Percentiles rank a stretch among this genome's conserved stretches.
Evolutionary conservation across 2,888 invertebrate genomes (phyloP).

Genomic region (Augochlorella aurata): DNA sequence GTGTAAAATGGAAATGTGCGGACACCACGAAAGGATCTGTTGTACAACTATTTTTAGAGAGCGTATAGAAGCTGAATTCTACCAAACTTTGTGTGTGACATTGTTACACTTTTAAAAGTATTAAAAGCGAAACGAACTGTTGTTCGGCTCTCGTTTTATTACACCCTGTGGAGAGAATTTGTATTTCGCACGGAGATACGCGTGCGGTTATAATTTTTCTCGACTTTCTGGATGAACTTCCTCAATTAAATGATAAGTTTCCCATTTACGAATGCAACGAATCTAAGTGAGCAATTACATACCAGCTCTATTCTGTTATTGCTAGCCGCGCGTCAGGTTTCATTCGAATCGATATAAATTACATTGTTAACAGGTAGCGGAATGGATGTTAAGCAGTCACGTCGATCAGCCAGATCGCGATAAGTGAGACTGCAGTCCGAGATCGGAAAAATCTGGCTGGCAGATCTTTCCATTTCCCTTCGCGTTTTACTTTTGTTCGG

Average conservation of each 20-base stretch:
- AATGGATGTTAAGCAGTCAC: slow-evolving; percentile 9
- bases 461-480: background rate
- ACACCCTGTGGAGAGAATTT: too few species aligned
- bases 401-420: slow-evolving; percentile 24
- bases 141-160: too few species aligned
- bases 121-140: too few species aligned
- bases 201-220: too few species aligned
- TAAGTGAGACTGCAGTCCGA: slow-evolving; percentile 35
- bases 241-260: background rate
- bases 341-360: slow-evolving; percentile 12
- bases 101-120: too few species aligned
- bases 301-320: background rate
- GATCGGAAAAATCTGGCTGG: background rate
- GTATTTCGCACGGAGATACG: too few species aligned
- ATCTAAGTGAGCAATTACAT: background rate
- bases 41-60: too few species aligned
- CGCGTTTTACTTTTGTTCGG: slow-evolving; percentile 3
- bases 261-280: background rate
- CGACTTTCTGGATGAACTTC: background rate
- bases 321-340: background rate
- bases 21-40: too few species aligned
- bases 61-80: too few species aligned
- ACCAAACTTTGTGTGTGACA: too few species aligned
- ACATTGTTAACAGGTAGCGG: slow-evolving; percentile 22
- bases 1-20: too few species aligned